Base-by-base conservation (phyloP, 2,113 vertebrate genomes). In the Oncorhynchus gorbuscha region DNA sequence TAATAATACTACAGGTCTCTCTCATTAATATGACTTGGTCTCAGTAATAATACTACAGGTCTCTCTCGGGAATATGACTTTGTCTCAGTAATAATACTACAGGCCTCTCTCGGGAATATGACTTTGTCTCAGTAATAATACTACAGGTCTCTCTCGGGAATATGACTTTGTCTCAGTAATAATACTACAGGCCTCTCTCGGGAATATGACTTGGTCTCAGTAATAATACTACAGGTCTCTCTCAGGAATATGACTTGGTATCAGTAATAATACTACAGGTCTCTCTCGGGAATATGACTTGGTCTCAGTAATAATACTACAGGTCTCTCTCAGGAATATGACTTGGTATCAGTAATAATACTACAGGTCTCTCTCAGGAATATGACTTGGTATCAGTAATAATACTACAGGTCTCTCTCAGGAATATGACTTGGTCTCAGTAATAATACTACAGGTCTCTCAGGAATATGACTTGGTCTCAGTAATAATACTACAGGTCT, bases 371-470 rank as follows among this genome's bases (percentile, higher is more conserved):
- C n/a, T 51, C 73, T 75, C 39, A 3, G 39, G 39, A 75, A 58
- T 71, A 14, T 30, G 22, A 22, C 24, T 28, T 28, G 64, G 64
- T 13, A 1, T 28, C 20, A 13, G 13, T 66, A 49, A 71, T 71
- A 70, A 35, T 1, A 61, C 62, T 82, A 78, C 73, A 59, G 62
- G 32, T 45, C 39, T 69, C n/a, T 51, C 73, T 75, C 39, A 11
- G 39, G 39, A 75, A 58, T 71, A 14, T 30, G 8, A 22, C 24
- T 28, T 28, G 64, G 64, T 13, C 4, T 28, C 20, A 13, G 26
- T 66, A 49, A 71, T 71, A 70, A 35, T 1, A 61, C 49, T 82
- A 78, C 73, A 59, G 62, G 32, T 45, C 39, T 69, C 73, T 75
- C 39, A 11, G 2, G 2, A 75, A 58, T 71, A 14, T 30, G 22